Evolutionary conservation across 2,113 vertebrate genomes (phyloP).

Genomic region (Sylvilagus bachmani): DNA sequence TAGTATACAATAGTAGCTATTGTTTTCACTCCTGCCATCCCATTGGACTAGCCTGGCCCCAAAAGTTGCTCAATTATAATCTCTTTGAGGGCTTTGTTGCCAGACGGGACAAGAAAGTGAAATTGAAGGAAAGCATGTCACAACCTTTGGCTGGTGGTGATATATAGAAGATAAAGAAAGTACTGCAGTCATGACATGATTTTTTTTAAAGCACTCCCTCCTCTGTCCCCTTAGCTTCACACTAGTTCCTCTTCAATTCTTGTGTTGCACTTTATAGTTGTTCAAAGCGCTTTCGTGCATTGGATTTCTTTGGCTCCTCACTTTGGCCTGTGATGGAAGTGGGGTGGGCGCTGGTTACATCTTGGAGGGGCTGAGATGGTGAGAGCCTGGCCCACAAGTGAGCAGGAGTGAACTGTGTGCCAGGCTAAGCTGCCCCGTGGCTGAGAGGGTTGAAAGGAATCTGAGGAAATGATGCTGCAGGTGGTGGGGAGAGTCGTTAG

Average conservation of each 20-base stretch:
- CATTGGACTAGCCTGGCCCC: not conserved
- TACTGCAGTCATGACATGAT: not conserved
- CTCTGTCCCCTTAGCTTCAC: not conserved
- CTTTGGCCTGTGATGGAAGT: not conserved
- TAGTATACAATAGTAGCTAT: not conserved
- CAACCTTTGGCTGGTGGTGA: not conserved
- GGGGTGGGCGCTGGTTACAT: not conserved
- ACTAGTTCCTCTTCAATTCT: not conserved
- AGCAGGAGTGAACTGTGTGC: not conserved
- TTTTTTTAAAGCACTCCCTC: not conserved
- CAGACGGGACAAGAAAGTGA: slow-evolving; percentile 25
- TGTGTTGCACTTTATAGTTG: not conserved
- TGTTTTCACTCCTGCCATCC: not conserved
- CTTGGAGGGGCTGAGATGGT: not conserved
- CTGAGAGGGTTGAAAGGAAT: slow-evolving; percentile 54
- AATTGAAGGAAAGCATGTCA: slow-evolving; percentile 43
- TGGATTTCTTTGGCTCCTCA: not conserved
- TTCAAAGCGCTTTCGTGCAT: not conserved
- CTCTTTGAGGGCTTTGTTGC: slow-evolving; percentile 18
- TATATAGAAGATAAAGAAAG: slow-evolving; percentile 21
- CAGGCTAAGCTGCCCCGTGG: not conserved
- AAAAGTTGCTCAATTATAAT: not conserved
- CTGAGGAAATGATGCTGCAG: slow-evolving; percentile 38
- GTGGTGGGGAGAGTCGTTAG: not conserved
- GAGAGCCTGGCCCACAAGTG: not conserved